These are phyloP conservation scores for Atrichornis clamosus DNA, from an alignment of 2,113 vertebrate species.

Conservation along the genomic window DNA sequence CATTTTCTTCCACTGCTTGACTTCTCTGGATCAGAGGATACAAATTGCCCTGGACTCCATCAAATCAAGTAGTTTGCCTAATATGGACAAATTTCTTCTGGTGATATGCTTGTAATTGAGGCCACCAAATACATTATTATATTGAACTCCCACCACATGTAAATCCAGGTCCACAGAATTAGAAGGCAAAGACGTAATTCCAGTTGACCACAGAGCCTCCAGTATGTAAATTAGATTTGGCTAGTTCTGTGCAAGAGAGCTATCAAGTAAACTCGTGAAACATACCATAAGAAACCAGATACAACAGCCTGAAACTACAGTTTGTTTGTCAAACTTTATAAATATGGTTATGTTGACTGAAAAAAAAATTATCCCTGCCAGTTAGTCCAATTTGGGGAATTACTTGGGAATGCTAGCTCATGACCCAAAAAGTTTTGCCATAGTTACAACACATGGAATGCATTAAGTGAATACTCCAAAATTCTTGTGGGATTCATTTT, in stretches of 20 bases:
- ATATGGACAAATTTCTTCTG: slow-evolving; percentile 26
- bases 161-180: slow-evolving; percentile 19
- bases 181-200: slow-evolving; percentile 33
- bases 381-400: slow-evolving; percentile 54
- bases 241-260: slow-evolving; percentile 40
- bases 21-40: background rate
- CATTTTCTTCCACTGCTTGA: background rate
- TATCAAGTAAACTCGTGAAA: slow-evolving; percentile 64
- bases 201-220: slow-evolving; percentile 42
- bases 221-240: slow-evolving; percentile 64
- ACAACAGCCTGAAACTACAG: slow-evolving; percentile 46
- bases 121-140: slow-evolving; percentile 28
- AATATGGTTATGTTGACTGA: slow-evolving; percentile 52
- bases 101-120: slow-evolving; percentile 40
- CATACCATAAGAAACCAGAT: slow-evolving; percentile 51
- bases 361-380: slow-evolving; percentile 61
- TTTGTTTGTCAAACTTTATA: slow-evolving; percentile 64
- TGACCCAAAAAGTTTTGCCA: slow-evolving; percentile 25
- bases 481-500: slow-evolving; percentile 15
- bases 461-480: slow-evolving; percentile 41
- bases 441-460: slow-evolving; percentile 32
- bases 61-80: slow-evolving; percentile 6
- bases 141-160: slow-evolving; percentile 4
- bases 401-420: slow-evolving; percentile 44
- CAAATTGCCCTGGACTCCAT: background rate